Evolutionary conservation across 1,140 invertebrate genomes (phyloP), one percentile per base, ranked within the genome.

Genomic region (Artemia franciscana): DNA sequence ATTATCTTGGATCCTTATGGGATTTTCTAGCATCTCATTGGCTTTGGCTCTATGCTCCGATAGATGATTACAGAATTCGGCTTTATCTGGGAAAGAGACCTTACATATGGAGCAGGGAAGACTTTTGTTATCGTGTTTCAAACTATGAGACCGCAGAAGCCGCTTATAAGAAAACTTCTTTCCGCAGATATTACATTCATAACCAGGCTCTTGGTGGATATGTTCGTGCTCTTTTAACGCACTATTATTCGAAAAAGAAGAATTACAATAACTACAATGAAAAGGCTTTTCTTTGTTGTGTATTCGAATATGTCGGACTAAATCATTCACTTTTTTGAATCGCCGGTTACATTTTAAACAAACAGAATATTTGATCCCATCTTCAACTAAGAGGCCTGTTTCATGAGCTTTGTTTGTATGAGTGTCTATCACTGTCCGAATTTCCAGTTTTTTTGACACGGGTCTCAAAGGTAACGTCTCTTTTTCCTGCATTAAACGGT

Each of bases 251-350:
- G 81, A 75, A 65, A 85, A 86, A 39, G 74, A 76, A 69, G 82
- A 83, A 1, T 73, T 72, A 68, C 83, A 85, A 25, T 80, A 70
- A 5, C 73, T 73, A 67, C 84, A 85, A 5, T 82, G 78, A 68
- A 80, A 84, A 0, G 82, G 80, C 66, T 76, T 78, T 66, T 80
- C 78, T 64, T 76, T 73, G 0, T 78, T 79, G 61, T 80, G 78
- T 4, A 77, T 74, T 24, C 78, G 70, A 63, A 79, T 72, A 65
- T 80, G 79, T 21, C 81, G 76, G 30, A 82, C 78, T 5, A 83
- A 70, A 71, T 84, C 82, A 30, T 80, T 82, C 0, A 82, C 82
- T 68, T 84, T 84, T 69, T 82, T 81, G 65, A 84, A 84, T 18
- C 3, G 12, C 3, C 21, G 12, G 2, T 18, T 51, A 18, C 39